phyloP scores from a whole-genome alignment of 1,140 invertebrate genomes.

The Apolygus lucorum region DNA sequence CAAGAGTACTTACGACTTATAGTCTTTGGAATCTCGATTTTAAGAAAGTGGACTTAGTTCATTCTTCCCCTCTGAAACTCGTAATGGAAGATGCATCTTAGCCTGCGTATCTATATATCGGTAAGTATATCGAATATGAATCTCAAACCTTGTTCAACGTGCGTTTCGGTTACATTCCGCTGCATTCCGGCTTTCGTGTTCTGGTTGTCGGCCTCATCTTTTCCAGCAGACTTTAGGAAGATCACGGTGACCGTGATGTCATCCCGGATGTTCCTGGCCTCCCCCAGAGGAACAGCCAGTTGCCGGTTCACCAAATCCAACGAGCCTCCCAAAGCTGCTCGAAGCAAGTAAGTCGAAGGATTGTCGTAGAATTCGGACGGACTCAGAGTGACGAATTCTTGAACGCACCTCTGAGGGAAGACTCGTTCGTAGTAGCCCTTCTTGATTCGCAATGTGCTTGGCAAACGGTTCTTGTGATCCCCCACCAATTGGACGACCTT shows the following conservation, averaged over 20 bases:
- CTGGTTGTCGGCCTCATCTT: too few relatives aligned
- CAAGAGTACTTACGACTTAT: too few relatives aligned
- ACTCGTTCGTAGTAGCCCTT: constrained; percentile 44
- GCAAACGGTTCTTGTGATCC: constrained; percentile 84
- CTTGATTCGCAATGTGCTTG: constrained; percentile 67
- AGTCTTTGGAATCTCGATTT: too few relatives aligned
- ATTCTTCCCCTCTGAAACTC: too few relatives aligned
- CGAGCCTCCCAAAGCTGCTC: constrained; percentile 84
- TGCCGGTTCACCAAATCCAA: constrained; percentile 80
- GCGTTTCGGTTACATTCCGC: too few relatives aligned
- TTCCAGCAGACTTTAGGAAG: constrained; percentile 79
- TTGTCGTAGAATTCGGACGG: constrained; percentile 83
- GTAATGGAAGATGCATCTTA: too few relatives aligned
- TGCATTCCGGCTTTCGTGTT: background rate
- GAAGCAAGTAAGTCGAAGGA: constrained; percentile 85
- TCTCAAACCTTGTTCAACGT: too few relatives aligned
- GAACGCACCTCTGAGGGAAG: constrained; percentile 39
- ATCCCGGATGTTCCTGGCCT: constrained; percentile 76
- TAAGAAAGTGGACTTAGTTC: too few relatives aligned
- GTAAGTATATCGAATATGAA: too few relatives aligned
- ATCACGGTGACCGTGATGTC: constrained; percentile 84
- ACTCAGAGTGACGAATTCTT: constrained; percentile 51
- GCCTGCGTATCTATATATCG: too few relatives aligned
- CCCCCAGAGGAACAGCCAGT: constrained; percentile 70
- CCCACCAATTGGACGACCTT: constrained; percentile 63